A percentile compares a stretch with the other conserved stretches of the same genome.
phyloP scores from a whole-genome alignment of 2,888 invertebrate species.

The Imbricaverruca yamaguchii region DNA sequence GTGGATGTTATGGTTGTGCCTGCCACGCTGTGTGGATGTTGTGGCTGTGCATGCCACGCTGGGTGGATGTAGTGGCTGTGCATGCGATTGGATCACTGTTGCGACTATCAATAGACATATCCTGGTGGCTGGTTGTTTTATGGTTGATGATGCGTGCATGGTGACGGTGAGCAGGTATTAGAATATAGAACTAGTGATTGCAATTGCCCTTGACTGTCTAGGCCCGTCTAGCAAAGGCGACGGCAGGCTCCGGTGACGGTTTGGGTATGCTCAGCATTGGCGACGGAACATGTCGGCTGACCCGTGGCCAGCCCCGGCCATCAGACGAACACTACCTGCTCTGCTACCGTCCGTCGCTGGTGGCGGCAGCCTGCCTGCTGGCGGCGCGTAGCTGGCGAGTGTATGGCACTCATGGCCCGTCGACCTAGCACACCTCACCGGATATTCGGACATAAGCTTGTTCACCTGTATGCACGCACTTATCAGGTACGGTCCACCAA shows the following conservation, averaged over 20 bases:
- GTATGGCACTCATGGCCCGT: neutral
- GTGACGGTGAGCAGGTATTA: too few relatives aligned
- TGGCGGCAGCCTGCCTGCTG: conserved; percentile 9
- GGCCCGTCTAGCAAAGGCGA: neutral
- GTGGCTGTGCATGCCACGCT: too few relatives aligned
- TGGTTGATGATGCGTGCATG: too few relatives aligned
- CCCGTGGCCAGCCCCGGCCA: neutral
- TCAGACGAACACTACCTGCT: neutral
- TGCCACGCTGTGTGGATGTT: too few relatives aligned
- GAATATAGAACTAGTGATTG: too few relatives aligned
- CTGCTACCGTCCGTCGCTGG: neutral
- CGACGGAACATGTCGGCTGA: neutral
- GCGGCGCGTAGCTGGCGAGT: neutral
- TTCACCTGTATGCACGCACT: conserved; percentile 3
- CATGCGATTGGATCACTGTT: too few relatives aligned
- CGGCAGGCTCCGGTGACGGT: neutral
- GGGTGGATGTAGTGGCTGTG: too few relatives aligned
- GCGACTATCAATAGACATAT: too few relatives aligned
- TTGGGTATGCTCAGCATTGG: neutral
- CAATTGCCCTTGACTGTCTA: too few relatives aligned
- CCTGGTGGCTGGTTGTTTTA: too few relatives aligned
- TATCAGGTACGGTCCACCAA: neutral
- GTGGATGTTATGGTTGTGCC: too few relatives aligned
- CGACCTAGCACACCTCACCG: neutral
- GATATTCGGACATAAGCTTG: neutral